Conservation (phyloP, 2,113 vertebrate species). For the Etia nguti region DNA sequence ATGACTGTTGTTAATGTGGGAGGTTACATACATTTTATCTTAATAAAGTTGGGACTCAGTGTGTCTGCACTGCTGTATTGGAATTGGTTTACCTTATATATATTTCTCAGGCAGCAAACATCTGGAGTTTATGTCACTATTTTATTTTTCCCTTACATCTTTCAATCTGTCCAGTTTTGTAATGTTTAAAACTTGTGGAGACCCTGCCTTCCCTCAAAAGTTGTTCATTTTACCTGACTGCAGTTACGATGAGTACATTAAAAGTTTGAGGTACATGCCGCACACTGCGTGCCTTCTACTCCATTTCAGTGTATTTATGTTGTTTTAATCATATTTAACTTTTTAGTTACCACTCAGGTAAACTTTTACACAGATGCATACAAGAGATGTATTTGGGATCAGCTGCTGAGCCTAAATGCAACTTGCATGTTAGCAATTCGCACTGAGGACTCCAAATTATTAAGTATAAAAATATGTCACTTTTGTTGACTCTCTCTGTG, state of each 20-base stretch:
- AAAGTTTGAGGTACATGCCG: background rate
- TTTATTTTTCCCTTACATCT: background rate
- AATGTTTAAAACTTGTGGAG: background rate
- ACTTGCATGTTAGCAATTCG: background rate
- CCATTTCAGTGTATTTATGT: background rate
- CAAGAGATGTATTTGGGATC: background rate
- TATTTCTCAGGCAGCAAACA: background rate
- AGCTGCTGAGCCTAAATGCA: background rate
- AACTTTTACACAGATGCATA: background rate
- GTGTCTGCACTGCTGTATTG: background rate
- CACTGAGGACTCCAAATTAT: background rate
- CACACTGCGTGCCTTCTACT: background rate
- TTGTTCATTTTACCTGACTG: background rate
- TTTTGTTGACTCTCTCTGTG: background rate
- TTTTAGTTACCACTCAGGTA: background rate
- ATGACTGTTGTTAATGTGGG: background rate
- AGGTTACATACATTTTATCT: constrained; percentile 3
- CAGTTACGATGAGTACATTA: background rate
- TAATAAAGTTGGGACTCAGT: constrained; percentile 39
- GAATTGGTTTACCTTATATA: background rate
- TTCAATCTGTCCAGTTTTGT: background rate
- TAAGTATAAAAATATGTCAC: background rate
- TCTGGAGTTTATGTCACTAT: background rate
- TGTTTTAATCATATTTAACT: background rate
- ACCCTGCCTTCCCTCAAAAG: background rate